These are phyloP conservation scores for Notocelia uddmanniana DNA, from an alignment of 2,888 invertebrate species.

Conservation along the genomic window DNA sequence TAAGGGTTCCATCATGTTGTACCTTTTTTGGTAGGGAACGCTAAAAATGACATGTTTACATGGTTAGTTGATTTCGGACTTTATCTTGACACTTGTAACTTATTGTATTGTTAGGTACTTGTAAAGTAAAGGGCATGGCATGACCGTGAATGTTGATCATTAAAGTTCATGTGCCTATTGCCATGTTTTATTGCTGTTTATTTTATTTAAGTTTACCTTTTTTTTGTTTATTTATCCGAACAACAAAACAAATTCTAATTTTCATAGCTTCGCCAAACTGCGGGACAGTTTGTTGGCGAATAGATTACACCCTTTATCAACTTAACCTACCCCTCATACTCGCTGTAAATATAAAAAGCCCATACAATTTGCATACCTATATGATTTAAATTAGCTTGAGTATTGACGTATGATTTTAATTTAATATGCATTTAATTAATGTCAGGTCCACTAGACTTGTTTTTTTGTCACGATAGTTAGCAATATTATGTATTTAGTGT, in stretches of 20 bases:
- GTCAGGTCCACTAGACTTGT: slow-evolving; percentile 14
- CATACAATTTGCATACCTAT: too few relatives aligned
- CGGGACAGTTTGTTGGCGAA: too few relatives aligned
- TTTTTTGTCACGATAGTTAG: slow-evolving; percentile 24
- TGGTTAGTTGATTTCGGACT: neutral
- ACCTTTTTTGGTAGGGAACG: too few relatives aligned
- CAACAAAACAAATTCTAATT: too few relatives aligned
- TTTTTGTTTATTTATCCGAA: too few relatives aligned
- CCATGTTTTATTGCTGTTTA: neutral
- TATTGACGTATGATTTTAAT: neutral
- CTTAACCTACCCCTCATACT: neutral
- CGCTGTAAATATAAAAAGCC: neutral
- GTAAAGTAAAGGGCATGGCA: neutral
- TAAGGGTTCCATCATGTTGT: too few relatives aligned
- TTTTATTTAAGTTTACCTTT: neutral
- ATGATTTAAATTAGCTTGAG: too few relatives aligned
- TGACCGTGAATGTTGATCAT: neutral
- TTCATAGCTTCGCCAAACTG: too few relatives aligned
- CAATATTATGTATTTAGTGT: slow-evolving; percentile 17
- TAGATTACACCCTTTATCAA: too few relatives aligned
- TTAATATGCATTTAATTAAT: slow-evolving; percentile 2
- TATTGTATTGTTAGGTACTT: neutral
- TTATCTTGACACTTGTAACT: neutral
- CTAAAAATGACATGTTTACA: slow-evolving; percentile 15
- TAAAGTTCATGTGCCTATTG: slow-evolving; percentile 13